Percentiles rank a stretch among this genome's conserved stretches.
phyloP scores from a whole-genome alignment of 2,113 vertebrate species.

The Mastomys natalensis region DNA sequence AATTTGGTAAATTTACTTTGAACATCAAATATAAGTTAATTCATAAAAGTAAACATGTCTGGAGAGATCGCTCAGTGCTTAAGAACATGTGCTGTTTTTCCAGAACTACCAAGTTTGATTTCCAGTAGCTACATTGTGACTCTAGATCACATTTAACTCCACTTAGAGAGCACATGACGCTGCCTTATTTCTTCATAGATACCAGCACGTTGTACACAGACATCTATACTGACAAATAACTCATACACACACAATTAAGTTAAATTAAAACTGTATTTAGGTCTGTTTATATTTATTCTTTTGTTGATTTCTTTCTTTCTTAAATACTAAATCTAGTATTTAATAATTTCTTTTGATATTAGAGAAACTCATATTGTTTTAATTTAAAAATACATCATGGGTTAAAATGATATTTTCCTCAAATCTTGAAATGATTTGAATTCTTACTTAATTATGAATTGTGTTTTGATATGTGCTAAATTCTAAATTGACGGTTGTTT shows the following conservation, averaged over 20 bases:
- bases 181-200: not conserved
- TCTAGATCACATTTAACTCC: not conserved
- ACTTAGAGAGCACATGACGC: not conserved
- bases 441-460: not conserved
- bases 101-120: not conserved
- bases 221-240: not conserved
- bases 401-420: no score
- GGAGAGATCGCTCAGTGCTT: not conserved
- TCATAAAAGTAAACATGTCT: not conserved
- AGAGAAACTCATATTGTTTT: not conserved
- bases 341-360: not conserved
- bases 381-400: not conserved
- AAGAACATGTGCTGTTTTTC: not conserved
- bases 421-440: not conserved
- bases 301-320: not conserved
- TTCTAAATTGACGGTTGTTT: not conserved
- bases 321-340: not conserved
- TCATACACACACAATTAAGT: not conserved
- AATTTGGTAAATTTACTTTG: not conserved
- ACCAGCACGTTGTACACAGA: not conserved
- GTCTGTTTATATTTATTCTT: not conserved
- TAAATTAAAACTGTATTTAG: not conserved
- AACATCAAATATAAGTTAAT: not conserved
- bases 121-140: not conserved
- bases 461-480: not conserved